Base-by-base conservation (phyloP, 2,113 vertebrate species). In the Cyphomyrus discorhynchus region DNA sequence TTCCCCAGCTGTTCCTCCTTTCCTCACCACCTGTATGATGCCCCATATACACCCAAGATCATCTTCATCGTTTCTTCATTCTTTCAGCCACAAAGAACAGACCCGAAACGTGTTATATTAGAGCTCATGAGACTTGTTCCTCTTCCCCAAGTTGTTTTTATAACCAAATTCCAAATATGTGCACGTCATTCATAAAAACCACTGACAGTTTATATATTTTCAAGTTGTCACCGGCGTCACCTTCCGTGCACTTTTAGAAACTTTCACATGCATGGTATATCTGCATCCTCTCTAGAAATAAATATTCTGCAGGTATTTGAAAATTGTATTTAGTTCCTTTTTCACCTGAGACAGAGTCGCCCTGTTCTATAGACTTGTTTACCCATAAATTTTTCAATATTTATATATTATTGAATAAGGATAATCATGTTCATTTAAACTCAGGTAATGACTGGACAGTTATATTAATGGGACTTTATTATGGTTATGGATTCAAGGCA, bases 181-280 rank as follows among this genome's bases (percentile, higher is more conserved):
- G 93, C 95, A 91, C 93, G 94, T 96, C 94, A 95, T 95, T 95
- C 91, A 92, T 94, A 93, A 94, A 93, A 92, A 19, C 45, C 62
- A 88, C 39, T 31, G 45, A 45, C 87, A 94, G 90, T 90, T 74
- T 46, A 46, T 74, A 45, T 74, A 45, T 88, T 74, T 66, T 45
- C 56, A 27, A 45, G 42, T 42, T 82, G 90, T 35, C 15, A 52
- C 35, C 58, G 8, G 19, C 24, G 8, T 45, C 52, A 35, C 50
- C 53, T n/a, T 35, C 19, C 31, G 31, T 9, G 39, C 19, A 13
- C 70, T 77, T 88, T 88, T 88, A 88, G 24, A 45, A 19, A 45
- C 49, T 77, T 89, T 19, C 27, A 39, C 39, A 49, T 42, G 5
- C 49, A 42, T 3, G 85, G 31, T 87, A 19, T 56, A 39, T 56